Conservation (phyloP, 1,140 invertebrate genomes). For the Pseudomyrmex concolor region DNA sequence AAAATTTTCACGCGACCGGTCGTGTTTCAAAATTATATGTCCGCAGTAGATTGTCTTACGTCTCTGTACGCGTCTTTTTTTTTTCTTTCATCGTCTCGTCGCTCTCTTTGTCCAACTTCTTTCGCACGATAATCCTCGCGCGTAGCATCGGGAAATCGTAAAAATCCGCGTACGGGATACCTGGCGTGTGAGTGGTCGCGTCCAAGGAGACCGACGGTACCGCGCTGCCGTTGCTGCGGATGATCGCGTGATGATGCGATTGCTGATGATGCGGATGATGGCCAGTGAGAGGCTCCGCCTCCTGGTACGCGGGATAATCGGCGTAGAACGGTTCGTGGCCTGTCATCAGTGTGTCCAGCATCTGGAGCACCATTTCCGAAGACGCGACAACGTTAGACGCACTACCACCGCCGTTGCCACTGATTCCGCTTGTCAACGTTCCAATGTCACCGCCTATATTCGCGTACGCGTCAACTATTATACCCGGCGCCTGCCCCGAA, state of each 20-base stretch:
- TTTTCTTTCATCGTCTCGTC: no score
- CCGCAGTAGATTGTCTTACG: no score
- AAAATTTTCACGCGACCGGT: no score
- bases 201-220: slow-evolving; percentile 81
- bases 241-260: slow-evolving; percentile 71
- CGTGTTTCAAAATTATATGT: no score
- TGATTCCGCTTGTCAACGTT: slow-evolving; percentile 60
- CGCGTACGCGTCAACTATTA: slow-evolving; percentile 70
- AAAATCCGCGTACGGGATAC: slow-evolving; percentile 68
- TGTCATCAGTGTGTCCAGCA: slow-evolving; percentile 83
- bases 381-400: slow-evolving; percentile 63
- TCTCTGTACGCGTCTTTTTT: no score
- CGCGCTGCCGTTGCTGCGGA: slow-evolving; percentile 68
- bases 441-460: slow-evolving; percentile 40
- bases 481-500: slow-evolving; percentile 79
- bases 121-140: background rate
- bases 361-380: slow-evolving; percentile 84
- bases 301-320: slow-evolving; percentile 84
- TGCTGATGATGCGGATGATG: slow-evolving; percentile 74
- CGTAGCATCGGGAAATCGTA: background rate
- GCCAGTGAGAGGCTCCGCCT: slow-evolving; percentile 76
- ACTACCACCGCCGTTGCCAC: slow-evolving; percentile 67
- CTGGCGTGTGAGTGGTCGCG: slow-evolving; percentile 84
- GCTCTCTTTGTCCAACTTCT: no score
- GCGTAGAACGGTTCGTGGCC: slow-evolving; percentile 83